Conservation (phyloP, 2,888 invertebrate species). For the Laspeyria flexula region DNA sequence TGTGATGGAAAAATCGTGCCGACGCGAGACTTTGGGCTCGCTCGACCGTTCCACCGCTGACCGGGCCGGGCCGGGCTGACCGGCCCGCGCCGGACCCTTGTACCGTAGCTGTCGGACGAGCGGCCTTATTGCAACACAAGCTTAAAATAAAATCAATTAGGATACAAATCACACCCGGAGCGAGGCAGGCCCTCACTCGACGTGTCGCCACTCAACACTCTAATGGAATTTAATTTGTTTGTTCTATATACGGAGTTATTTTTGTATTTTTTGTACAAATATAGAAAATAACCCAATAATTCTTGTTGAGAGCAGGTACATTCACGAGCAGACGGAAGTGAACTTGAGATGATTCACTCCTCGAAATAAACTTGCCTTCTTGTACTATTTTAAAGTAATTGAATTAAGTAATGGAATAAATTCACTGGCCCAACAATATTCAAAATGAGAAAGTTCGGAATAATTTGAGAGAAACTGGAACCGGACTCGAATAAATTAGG, state of each 20-base stretch:
- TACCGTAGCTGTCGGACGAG: neutral
- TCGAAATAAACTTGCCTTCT: slow-evolving; percentile 15
- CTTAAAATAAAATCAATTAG: slow-evolving; percentile 39
- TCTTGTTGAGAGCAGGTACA: slow-evolving; percentile 1
- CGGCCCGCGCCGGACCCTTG: slow-evolving; percentile 24
- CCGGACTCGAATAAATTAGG: slow-evolving; percentile 18
- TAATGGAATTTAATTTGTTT: slow-evolving; percentile 2
- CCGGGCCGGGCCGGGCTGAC: neutral
- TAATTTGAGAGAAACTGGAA: slow-evolving; percentile 18
- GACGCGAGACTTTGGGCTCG: neutral
- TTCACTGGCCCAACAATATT: slow-evolving; percentile 29
- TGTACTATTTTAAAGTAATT: slow-evolving; percentile 37
- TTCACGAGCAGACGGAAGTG: slow-evolving; percentile 4
- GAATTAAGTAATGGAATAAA: slow-evolving; percentile 36
- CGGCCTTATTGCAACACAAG: slow-evolving; percentile 10
- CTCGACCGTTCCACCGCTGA: neutral
- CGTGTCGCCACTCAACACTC: neutral
- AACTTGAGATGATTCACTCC: slow-evolving; percentile 5
- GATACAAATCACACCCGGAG: neutral
- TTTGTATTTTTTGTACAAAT: neutral
- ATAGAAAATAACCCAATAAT: slow-evolving; percentile 3
- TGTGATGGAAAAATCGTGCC: slow-evolving; percentile 1
- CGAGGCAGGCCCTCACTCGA: neutral
- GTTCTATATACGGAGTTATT: neutral
- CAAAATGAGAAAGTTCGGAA: slow-evolving; percentile 21